Base-by-base conservation (phyloP, 2,888 invertebrate species). In the Rutpela maculata region DNA sequence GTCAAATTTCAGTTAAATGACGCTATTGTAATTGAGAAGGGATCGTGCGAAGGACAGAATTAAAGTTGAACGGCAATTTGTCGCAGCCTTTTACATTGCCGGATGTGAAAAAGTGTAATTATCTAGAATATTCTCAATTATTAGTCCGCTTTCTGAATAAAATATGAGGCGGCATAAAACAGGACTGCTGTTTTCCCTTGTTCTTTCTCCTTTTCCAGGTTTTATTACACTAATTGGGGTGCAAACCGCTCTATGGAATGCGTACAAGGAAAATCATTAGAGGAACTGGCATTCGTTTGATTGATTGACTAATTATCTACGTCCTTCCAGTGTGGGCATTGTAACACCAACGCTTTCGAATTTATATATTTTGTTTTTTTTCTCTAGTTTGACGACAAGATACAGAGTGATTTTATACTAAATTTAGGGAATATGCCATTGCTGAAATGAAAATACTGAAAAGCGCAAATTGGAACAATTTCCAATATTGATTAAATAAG, bases 1-100 rank as follows among this genome's bases (percentile, higher is more conserved):
- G 60, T 70, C 70, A 70, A 70, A 70, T 70, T 60, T 62, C 70
- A 60, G 70, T 60, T 43, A 60, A 70, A 60, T 31, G 19, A 19
- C 57, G 19, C 60, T 50, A 60, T 60, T 70, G 38, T 60, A 70
- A 70, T 70, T 38, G 60, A 60, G 60, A 26, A 18, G 57, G 60
- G 70, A 59, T 69, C 35, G 57, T 19, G 56, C 15, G 59, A 60
- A 70, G 60, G 38, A 43, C 60, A 60, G 60, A 60, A 70, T 59
- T 60, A 38, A 60, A 35, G 70, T 19, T 59, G 38, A 70, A 43
- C 38, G 43, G 60, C 50, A 43, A 70, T 70, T 70, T 60, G 60
- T 60, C 60, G 70, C 70, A 43, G 35, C 60, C 57, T 70, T 60
- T 59, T 59, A 19, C 62, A 57, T 43, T 43, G 38, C 62, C 22